phyloP scores from a whole-genome alignment of 2,888 invertebrate genomes.

The Hypsopygia costalis region DNA sequence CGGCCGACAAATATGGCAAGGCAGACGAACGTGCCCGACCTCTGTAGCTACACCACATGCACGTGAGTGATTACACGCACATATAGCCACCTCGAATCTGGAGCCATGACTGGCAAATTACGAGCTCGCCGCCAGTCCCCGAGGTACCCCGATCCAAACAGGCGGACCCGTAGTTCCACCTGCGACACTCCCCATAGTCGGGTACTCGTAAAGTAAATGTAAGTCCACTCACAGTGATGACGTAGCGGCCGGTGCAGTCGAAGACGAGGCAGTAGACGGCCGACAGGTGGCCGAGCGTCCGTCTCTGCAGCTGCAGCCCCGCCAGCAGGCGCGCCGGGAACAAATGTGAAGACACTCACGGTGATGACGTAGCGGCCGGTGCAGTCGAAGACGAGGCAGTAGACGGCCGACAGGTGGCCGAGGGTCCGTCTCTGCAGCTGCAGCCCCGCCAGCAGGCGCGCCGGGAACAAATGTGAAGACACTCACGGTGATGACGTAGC shows the following conservation, averaged over 20 bases:
- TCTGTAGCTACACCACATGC: too few species aligned
- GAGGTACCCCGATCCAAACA: too few species aligned
- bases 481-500: conserved; percentile 92
- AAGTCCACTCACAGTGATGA: conserved; percentile 88
- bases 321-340: conserved; percentile 52
- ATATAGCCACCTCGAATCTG: too few species aligned
- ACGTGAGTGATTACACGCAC: too few species aligned
- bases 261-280: conserved; percentile 98
- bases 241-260: conserved; percentile 94
- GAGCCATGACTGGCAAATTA: too few species aligned
- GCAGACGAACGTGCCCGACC: too few species aligned
- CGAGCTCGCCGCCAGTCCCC: too few species aligned
- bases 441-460: conserved; percentile 77
- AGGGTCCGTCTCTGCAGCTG: conserved; percentile 90
- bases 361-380: conserved; percentile 96
- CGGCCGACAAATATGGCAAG: too few species aligned
- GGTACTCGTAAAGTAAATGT: too few species aligned
- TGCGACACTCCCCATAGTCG: too few species aligned
- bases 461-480: too few species aligned
- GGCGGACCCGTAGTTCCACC: too few species aligned
- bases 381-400: conserved; percentile 96
- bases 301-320: conserved; percentile 86
- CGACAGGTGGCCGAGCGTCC: conserved; percentile 96
- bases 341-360: conserved; percentile 70
- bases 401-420: conserved; percentile 98